These are phyloP conservation scores for Callyntrura guangdongensis DNA, from an alignment of 2,888 invertebrate species.

Conservation along the genomic window DNA sequence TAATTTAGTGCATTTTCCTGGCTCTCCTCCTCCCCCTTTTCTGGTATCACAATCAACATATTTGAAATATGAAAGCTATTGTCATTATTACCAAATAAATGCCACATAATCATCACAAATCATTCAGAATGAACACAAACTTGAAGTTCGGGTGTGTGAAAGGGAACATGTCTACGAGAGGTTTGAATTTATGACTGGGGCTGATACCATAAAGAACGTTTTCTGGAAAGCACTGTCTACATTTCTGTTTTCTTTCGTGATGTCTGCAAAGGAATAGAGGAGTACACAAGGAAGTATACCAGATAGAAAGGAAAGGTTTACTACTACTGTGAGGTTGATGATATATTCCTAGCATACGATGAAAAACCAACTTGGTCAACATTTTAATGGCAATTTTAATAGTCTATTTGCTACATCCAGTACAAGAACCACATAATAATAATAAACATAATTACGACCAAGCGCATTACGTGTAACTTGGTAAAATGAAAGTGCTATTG, in stretches of 20 bases:
- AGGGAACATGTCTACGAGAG: conserved; percentile 22
- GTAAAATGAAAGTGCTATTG: too few relatives aligned
- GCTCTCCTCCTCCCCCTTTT: conserved; percentile 50
- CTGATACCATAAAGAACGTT: background rate
- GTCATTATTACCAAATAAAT: conserved; percentile 72
- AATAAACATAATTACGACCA: background rate
- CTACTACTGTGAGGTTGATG: too few relatives aligned
- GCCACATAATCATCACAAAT: conserved; percentile 74
- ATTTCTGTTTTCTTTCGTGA: background rate
- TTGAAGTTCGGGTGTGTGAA: conserved; percentile 30
- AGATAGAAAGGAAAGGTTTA: too few relatives aligned
- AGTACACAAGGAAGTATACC: too few relatives aligned
- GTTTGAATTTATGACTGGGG: conserved; percentile 22
- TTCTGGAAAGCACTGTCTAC: background rate
- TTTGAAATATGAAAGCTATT: conserved; percentile 64
- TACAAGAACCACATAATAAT: too few relatives aligned
- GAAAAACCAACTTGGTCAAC: too few relatives aligned
- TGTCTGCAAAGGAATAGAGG: too few relatives aligned
- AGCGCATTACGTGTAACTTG: background rate
- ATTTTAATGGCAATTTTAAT: too few relatives aligned
- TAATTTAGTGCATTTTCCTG: conserved; percentile 64
- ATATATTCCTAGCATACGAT: too few relatives aligned
- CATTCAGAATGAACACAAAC: conserved; percentile 25
- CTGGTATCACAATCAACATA: conserved; percentile 29
- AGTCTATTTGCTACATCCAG: too few relatives aligned